Evolutionary conservation across 1,140 invertebrate genomes (phyloP).

Genomic region (Bombus haemorrhoidalis): DNA sequence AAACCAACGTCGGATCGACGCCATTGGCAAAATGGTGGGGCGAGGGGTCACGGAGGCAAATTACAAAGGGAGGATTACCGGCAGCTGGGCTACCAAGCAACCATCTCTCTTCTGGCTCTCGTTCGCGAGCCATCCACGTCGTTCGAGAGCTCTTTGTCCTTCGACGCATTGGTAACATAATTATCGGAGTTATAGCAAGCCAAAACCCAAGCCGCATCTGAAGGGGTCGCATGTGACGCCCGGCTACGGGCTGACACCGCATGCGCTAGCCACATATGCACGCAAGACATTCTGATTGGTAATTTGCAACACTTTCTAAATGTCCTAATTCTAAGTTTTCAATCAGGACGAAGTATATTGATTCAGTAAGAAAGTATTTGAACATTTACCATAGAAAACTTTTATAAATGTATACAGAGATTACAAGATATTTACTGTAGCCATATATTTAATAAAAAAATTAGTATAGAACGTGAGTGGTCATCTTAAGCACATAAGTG

Average conservation of each 20-base stretch:
- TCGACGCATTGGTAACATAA: slow-evolving; percentile 83
- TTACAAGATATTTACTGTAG: no score
- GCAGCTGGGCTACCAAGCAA: slow-evolving; percentile 81
- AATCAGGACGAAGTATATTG: no score
- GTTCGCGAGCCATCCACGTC: slow-evolving; percentile 67
- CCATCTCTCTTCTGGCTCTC: slow-evolving; percentile 76
- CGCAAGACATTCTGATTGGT: no score
- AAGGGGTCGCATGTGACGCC: slow-evolving; percentile 75
- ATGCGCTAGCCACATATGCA: slow-evolving; percentile 45
- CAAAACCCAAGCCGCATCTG: slow-evolving; percentile 75
- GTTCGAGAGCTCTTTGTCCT: slow-evolving; percentile 76
- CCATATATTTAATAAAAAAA: no score
- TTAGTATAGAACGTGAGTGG: no score
- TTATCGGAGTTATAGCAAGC: slow-evolving; percentile 83
- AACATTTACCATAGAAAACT: no score
- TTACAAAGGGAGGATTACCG: slow-evolving; percentile 84
- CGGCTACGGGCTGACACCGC: slow-evolving; percentile 69
- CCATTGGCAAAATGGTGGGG: slow-evolving; percentile 70
- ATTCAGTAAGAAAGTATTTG: no score
- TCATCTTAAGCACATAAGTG: no score
- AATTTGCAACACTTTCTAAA: background rate
- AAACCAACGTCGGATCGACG: slow-evolving; percentile 55
- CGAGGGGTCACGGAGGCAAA: slow-evolving; percentile 80
- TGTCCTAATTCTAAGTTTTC: background rate
- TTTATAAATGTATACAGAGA: no score